Evolutionary conservation across 2,797 vertebrate genomes (phyloP).

Genomic region (Schizopygopsis malacanthus): DNA sequence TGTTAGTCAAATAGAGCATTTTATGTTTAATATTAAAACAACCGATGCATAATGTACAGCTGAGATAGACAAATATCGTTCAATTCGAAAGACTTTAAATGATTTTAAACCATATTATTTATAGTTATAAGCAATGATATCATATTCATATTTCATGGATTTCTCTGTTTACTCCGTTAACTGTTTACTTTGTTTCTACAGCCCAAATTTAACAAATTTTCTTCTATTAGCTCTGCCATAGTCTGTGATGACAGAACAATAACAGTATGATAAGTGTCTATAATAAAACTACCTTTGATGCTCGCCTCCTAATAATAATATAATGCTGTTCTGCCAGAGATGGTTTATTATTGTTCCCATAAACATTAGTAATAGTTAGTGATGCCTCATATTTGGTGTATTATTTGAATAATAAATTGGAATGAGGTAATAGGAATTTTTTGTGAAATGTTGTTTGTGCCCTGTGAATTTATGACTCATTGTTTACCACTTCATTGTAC

Average conservation of each 20-base stretch:
- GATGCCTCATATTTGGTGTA: slow-evolving; percentile 6
- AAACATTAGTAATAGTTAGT: slow-evolving; percentile 1
- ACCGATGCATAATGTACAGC: background rate
- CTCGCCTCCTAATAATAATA: background rate
- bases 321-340: slow-evolving; percentile 2
- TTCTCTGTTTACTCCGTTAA: background rate
- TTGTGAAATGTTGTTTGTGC: background rate
- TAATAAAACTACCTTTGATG: background rate
- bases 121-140: background rate
- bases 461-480: slow-evolving; percentile 34
- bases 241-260: background rate
- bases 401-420: slow-evolving; percentile 25
- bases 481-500: slow-evolving; percentile 31
- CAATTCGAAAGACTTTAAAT: background rate
- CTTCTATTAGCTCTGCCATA: background rate
- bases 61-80: background rate
- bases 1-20: background rate
- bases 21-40: background rate
- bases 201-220: background rate
- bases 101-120: background rate
- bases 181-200: background rate
- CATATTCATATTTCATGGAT: background rate
- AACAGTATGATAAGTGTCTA: background rate
- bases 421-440: slow-evolving; percentile 56
- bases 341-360: slow-evolving; percentile 43